A percentile compares a stretch with the other conserved stretches of the same genome.
Evolutionary conservation across 2,888 invertebrate genomes (phyloP).

Genomic region (Icerya purchasi): DNA sequence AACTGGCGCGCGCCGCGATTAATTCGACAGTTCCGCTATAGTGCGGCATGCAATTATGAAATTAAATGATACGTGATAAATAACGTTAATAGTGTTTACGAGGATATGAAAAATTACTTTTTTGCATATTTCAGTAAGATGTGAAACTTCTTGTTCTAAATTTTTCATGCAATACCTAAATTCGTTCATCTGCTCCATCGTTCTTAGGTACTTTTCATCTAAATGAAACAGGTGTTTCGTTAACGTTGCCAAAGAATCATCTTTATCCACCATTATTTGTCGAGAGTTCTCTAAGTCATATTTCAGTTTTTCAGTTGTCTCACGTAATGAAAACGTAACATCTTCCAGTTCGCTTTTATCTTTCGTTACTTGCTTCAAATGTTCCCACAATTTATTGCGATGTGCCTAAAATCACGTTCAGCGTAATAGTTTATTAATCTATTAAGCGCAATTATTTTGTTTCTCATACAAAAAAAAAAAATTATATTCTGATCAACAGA

Average conservation of each 20-base stretch:
- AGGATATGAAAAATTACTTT: slow-evolving; percentile 17
- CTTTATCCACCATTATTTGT: background rate
- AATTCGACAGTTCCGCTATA: no score
- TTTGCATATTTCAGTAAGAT: slow-evolving; percentile 21
- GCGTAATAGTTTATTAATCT: no score
- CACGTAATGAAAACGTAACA: slow-evolving; percentile 1
- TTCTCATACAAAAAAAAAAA: no score
- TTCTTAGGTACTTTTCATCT: slow-evolving; percentile 20
- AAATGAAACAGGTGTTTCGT: slow-evolving; percentile 18
- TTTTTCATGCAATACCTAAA: slow-evolving; percentile 19
- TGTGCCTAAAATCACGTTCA: background rate
- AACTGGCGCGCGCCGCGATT: no score
- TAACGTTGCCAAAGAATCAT: background rate
- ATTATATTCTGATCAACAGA: no score
- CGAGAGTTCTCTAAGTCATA: slow-evolving; percentile 7
- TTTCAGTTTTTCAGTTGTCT: slow-evolving; percentile 7
- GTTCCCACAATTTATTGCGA: background rate
- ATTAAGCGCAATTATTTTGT: no score
- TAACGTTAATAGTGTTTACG: no score
- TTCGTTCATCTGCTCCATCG: slow-evolving; percentile 20
- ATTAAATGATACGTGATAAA: no score
- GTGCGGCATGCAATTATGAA: no score
- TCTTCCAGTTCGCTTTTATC: slow-evolving; percentile 7
- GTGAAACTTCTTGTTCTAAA: slow-evolving; percentile 22
- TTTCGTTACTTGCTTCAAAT: slow-evolving; percentile 4